These are phyloP conservation scores for Heliothis virescens DNA, from an alignment of 1,140 invertebrate species.

Conservation along the genomic window DNA sequence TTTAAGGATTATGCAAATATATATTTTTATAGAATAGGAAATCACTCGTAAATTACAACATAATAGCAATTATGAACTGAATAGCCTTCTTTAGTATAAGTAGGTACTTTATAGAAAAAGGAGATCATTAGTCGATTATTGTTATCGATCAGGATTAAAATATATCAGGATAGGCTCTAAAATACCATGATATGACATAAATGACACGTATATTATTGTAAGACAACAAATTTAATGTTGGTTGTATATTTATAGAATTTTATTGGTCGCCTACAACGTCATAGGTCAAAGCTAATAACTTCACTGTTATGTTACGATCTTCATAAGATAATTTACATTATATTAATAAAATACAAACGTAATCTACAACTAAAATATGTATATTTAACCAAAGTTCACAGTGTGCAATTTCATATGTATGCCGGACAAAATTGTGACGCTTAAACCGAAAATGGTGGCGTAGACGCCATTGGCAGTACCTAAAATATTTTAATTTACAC, in stretches of 20 bases:
- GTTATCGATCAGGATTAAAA: too few relatives aligned
- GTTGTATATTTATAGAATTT: neutral
- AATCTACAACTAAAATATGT: neutral
- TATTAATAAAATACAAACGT: slow-evolving; percentile 1
- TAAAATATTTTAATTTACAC: slow-evolving; percentile 33
- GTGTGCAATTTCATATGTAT: neutral
- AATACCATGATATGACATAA: too few relatives aligned
- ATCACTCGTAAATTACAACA: slow-evolving; percentile 1
- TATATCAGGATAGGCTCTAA: too few relatives aligned
- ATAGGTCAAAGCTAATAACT: too few relatives aligned
- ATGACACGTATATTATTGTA: neutral
- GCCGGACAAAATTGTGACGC: neutral
- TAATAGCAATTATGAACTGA: neutral
- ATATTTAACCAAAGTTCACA: neutral
- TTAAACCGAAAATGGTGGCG: slow-evolving; percentile 5
- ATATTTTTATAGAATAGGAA: neutral
- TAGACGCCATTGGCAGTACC: neutral
- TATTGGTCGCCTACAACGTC: neutral
- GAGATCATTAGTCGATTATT: too few relatives aligned
- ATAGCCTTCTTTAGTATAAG: neutral
- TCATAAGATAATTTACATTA: slow-evolving; percentile 7
- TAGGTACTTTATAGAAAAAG: too few relatives aligned
- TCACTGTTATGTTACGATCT: too few relatives aligned
- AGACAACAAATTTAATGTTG: too few relatives aligned
- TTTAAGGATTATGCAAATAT: slow-evolving; percentile 16